Evolutionary conservation across 2,888 invertebrate genomes (phyloP).

Genomic region (Diploptera punctata): DNA sequence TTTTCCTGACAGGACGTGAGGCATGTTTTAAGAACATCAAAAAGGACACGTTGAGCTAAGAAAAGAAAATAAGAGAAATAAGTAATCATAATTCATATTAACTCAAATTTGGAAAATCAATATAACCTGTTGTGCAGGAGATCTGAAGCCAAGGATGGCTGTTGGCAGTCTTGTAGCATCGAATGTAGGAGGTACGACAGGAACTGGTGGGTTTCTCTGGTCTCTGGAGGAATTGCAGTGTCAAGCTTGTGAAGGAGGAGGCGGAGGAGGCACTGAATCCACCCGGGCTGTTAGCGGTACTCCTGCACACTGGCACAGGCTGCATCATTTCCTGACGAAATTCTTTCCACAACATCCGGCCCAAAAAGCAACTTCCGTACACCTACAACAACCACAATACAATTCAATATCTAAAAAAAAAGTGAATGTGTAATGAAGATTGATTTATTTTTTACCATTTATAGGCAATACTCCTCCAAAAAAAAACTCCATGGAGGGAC

Average conservation of each 20-base stretch:
- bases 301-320: conserved; percentile 64
- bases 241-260: not conserved
- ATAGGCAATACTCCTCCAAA: too few relatives aligned
- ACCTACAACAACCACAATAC: conserved; percentile 61
- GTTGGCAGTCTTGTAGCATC: conserved; percentile 32
- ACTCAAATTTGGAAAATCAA: too few relatives aligned
- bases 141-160: conserved; percentile 58
- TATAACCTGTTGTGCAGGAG: conserved; percentile 16
- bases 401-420: too few relatives aligned
- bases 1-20: too few relatives aligned
- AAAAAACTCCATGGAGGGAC: too few relatives aligned
- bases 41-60: too few relatives aligned
- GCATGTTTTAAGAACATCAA: too few relatives aligned
- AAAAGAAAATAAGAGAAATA: too few relatives aligned
- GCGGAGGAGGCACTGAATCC: not conserved
- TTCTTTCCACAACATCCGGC: conserved; percentile 68
- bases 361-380: conserved; percentile 76
- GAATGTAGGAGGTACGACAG: conserved; percentile 11
- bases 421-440: too few relatives aligned
- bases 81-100: too few relatives aligned
- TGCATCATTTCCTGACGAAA: conserved; percentile 71
- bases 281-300: conserved; percentile 3
- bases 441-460: too few relatives aligned
- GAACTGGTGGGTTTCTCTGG: not conserved
- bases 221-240: too few relatives aligned